Percentiles rank a stretch among this genome's conserved stretches.
phyloP scores from a whole-genome alignment of 1,140 invertebrate genomes.

The Nephila pilipes region DNA sequence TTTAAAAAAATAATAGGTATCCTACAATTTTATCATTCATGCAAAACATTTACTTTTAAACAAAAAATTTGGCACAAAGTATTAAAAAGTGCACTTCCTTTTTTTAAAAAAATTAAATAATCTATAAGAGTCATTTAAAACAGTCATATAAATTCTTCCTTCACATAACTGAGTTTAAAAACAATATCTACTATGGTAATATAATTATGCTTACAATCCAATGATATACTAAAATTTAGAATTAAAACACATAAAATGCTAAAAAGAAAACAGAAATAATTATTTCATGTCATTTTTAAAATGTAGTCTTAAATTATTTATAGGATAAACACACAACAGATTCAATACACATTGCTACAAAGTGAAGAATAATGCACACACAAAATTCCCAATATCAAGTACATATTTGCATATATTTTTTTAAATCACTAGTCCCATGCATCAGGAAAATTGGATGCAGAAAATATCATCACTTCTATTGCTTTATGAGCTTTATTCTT shows the following conservation, averaged over 20 bases:
- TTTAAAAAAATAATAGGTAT: no score
- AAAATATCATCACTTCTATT: slow-evolving; percentile 46
- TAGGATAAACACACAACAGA: not conserved
- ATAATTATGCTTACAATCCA: no score
- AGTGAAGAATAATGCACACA: no score
- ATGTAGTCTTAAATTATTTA: not conserved
- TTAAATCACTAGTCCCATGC: slow-evolving; percentile 9
- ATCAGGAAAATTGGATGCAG: slow-evolving; percentile 5
- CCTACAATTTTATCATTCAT: not conserved
- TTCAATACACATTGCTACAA: no score
- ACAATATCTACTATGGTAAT: no score
- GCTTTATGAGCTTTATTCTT: slow-evolving; percentile 57
- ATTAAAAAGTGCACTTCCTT: not conserved
- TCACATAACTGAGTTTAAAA: no score
- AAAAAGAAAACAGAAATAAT: not conserved
- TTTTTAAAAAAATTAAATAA: not conserved
- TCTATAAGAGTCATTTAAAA: not conserved
- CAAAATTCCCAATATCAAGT: not conserved
- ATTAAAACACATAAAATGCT: not conserved
- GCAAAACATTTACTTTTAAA: not conserved
- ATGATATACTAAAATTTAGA: not conserved
- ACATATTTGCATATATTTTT: not conserved
- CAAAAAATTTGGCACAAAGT: slow-evolving; percentile 1
- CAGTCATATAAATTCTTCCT: no score
- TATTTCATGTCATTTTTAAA: not conserved